Base-by-base conservation (phyloP, 2,797 vertebrate genomes). In the Lutjanus argentimaculatus region DNA sequence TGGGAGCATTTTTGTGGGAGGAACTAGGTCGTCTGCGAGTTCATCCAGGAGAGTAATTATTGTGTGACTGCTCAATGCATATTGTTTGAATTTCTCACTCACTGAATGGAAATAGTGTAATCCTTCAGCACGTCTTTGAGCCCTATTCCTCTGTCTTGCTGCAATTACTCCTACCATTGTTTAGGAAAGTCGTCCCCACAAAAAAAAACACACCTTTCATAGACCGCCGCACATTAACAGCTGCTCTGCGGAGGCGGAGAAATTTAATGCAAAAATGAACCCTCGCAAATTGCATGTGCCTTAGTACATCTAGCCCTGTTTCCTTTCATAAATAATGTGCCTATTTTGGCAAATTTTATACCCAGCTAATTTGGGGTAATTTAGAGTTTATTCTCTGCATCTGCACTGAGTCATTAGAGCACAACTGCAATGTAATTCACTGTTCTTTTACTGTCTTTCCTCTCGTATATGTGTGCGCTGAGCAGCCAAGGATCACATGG, bases 401-500 rank as follows among this genome's bases (percentile, higher is more conserved):
- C 56, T 77, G 46, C 49, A 45, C n/a, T 36, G 36, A 69, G 49
- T 84, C 59, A 80, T 68, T 36, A 51, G 16, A 55, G 58, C 49
- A 56, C 11, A 46, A 21, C 55, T 67, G 21, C 15, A 51, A 7
- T 72, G n/a, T 40, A 51, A 79, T 67, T 12, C 3, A 58, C 45
- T 78, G 6, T 43, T 49, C 6, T 58, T 42, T 19, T 14, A 5
- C 22, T 72, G 12, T 73, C 2, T 67, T 61, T 66, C 21, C 66
- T 65, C 49, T 14, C 43, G 17, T 89, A 53, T 83, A 36, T 79
- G 14, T 77, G 25, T 89, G 48, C 80, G 17, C 87, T 84, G 89
- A 79, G 58, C 95, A 99, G 98, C 96, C 91, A 95, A 95, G 6
- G 96, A 97, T 42, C 95, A 89, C 61, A 97, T 98, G 98, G 95